Conservation (phyloP, 2,888 invertebrate genomes). For the Periphyllus acericola region DNA sequence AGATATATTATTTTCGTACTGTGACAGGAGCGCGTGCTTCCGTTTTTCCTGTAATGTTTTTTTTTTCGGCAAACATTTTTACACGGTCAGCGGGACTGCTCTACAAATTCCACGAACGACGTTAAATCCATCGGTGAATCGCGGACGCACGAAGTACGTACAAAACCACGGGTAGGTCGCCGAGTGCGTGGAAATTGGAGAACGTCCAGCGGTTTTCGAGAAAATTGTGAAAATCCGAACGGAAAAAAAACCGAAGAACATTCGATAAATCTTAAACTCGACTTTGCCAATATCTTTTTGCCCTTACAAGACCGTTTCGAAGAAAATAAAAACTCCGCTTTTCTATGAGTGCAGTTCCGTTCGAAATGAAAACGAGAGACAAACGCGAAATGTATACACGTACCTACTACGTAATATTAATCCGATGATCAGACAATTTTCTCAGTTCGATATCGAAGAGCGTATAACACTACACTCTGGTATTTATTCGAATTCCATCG, state of each 20-base stretch:
- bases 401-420: neutral
- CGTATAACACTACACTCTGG: neutral
- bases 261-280: neutral
- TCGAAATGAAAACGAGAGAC: neutral
- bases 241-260: neutral
- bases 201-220: neutral
- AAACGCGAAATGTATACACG: neutral
- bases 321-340: neutral
- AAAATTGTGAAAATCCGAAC: neutral
- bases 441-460: neutral
- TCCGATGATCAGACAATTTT: neutral
- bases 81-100: too few relatives aligned
- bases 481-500: too few relatives aligned
- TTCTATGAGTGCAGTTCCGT: neutral
- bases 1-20: too few relatives aligned
- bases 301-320: neutral
- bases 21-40: too few relatives aligned
- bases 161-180: neutral
- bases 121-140: neutral
- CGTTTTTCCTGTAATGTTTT: too few relatives aligned
- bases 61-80: too few relatives aligned
- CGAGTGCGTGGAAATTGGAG: neutral
- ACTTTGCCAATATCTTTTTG: neutral
- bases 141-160: neutral
- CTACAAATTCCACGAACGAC: too few relatives aligned